A percentile compares a stretch with the other conserved stretches of the same genome.
phyloP scores from a whole-genome alignment of 2,113 vertebrate genomes.

The Numida meleagris region DNA sequence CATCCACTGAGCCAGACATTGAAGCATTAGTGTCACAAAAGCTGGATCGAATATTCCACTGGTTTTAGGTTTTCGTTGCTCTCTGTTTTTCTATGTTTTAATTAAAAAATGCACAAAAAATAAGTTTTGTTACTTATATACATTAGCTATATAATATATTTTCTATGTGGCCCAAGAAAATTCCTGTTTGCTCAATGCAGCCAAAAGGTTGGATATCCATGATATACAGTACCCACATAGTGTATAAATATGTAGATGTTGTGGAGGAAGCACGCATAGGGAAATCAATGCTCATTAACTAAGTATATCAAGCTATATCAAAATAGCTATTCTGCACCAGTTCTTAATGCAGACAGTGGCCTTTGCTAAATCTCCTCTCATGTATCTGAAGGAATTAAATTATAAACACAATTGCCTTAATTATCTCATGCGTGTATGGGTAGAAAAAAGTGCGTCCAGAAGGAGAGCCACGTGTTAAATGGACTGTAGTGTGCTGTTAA shows the following conservation, averaged over 20 bases:
- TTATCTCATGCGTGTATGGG: not conserved
- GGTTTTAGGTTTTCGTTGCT: too few relatives aligned
- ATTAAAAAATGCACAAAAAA: too few relatives aligned
- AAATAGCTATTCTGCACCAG: not conserved
- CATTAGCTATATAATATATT: too few relatives aligned
- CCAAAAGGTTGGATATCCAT: too few relatives aligned
- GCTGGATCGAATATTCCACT: too few relatives aligned
- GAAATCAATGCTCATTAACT: not conserved
- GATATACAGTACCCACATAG: not conserved
- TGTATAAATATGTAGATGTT: not conserved
- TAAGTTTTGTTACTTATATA: too few relatives aligned
- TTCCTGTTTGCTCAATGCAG: too few relatives aligned
- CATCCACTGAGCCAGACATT: too few relatives aligned
- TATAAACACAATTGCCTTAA: not conserved
- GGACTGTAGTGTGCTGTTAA: not conserved
- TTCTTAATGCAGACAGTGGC: not conserved
- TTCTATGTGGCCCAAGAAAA: too few relatives aligned
- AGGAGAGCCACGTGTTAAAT: not conserved
- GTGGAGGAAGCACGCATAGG: accelerated
- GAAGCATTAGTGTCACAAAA: too few relatives aligned
- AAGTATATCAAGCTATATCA: not conserved
- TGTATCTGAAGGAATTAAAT: not conserved
- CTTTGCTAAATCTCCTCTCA: not conserved
- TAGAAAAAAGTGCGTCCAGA: not conserved
- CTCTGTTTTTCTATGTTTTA: too few relatives aligned